Evolutionary conservation across 2,797 vertebrate genomes (phyloP).

Genomic region (Streptopelia turtur): DNA sequence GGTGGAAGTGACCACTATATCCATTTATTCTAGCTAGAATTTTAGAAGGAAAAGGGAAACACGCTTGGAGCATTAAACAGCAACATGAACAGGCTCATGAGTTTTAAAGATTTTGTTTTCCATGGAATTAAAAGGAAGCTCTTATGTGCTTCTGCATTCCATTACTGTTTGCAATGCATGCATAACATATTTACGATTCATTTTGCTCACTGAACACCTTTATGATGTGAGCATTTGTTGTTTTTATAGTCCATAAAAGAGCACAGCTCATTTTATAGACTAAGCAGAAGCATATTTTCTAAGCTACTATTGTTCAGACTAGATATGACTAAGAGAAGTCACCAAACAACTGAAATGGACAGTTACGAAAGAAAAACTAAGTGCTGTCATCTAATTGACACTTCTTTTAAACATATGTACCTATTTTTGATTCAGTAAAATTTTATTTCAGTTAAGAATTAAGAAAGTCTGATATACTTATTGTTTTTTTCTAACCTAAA

Average conservation of each 20-base stretch:
- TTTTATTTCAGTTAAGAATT: neutral
- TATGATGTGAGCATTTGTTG: neutral
- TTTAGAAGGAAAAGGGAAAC: neutral
- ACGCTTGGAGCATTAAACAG: neutral
- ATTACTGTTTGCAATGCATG: neutral
- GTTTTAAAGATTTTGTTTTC: neutral
- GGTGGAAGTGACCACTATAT: neutral
- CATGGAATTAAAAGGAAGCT: neutral
- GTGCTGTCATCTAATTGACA: neutral
- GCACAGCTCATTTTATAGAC: neutral
- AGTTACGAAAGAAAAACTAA: neutral
- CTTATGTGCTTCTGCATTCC: neutral
- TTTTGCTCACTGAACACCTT: neutral
- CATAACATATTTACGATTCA: neutral
- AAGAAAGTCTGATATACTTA: neutral
- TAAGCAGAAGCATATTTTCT: neutral
- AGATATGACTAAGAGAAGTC: neutral
- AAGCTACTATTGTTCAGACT: neutral
- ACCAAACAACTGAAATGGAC: neutral
- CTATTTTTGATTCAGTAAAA: neutral
- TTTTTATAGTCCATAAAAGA: neutral
- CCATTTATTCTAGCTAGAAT: neutral
- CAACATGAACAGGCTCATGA: neutral
- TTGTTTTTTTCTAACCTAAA: neutral
- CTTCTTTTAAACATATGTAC: neutral